Percentiles rank a stretch among this genome's conserved stretches.
Evolutionary conservation across 92 coral and sea anemone species (phyloP).

Genomic region (Phenganax subtilis): DNA sequence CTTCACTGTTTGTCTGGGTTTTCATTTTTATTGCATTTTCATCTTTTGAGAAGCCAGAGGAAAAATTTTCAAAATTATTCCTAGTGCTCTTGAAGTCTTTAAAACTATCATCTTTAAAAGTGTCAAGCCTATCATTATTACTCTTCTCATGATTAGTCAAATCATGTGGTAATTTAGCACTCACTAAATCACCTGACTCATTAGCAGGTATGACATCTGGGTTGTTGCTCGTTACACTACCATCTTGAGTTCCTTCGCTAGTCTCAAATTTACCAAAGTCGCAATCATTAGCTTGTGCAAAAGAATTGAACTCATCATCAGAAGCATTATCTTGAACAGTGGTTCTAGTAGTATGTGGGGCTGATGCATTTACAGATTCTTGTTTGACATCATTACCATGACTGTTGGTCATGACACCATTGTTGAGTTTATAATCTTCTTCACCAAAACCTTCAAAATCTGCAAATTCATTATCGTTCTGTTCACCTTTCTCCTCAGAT

Average conservation of each 20-base stretch:
- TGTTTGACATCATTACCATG: not conserved
- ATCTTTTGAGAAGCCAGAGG: not conserved
- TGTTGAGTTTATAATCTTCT: not conserved
- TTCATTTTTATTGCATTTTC: not conserved
- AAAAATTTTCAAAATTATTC: conserved; percentile 7
- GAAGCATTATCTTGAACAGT: not conserved
- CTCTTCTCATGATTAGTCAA: not conserved
- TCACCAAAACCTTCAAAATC: conserved; percentile 1
- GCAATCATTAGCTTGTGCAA: conserved; percentile 12
- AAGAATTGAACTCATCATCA: conserved; percentile 22
- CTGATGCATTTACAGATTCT: not conserved
- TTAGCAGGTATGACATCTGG: not conserved
- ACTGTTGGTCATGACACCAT: not conserved
- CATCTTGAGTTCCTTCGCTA: not conserved
- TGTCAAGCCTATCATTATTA: not conserved
- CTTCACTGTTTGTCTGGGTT: not conserved
- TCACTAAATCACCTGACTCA: conserved; percentile 11
- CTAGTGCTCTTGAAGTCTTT: not conserved
- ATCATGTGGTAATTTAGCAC: conserved; percentile 6
- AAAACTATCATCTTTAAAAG: not conserved
- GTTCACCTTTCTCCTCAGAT: not conserved
- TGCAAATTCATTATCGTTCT: conserved; percentile 11
- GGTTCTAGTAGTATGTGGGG: not conserved
- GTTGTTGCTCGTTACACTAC: not conserved
- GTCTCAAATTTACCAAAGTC: conserved; percentile 12